A percentile compares a stretch with the other conserved stretches of the same genome.
Conservation (phyloP, 2,113 vertebrate genomes). For the chimpanzee (Pan troglodytes) region NHGRI_mPanTro3-v2.1_pri NC_072411.2:127772501-127773000, state of each 20-base stretch:
- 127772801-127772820: neutral
- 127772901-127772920: constrained; percentile 25
- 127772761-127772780: neutral
- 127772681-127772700: neutral
- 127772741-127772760: neutral
- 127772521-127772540: neutral
- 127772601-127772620: neutral
- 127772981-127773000: constrained; percentile 48
- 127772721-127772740: neutral
- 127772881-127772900: constrained; percentile 17
- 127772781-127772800: neutral
- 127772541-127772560: neutral
- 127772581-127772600: neutral
- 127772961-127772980: constrained; percentile 24
- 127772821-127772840: constrained; percentile 23
- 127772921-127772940: constrained; percentile 48
- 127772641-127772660: neutral
- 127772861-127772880: constrained; percentile 72
- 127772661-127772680: neutral
- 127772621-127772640: neutral
- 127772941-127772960: neutral
- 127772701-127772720: neutral
- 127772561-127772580: neutral
- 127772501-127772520: neutral
- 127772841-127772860: neutral